Conservation (phyloP, 2,888 invertebrate genomes). For the Diloba caeruleocephala region DNA sequence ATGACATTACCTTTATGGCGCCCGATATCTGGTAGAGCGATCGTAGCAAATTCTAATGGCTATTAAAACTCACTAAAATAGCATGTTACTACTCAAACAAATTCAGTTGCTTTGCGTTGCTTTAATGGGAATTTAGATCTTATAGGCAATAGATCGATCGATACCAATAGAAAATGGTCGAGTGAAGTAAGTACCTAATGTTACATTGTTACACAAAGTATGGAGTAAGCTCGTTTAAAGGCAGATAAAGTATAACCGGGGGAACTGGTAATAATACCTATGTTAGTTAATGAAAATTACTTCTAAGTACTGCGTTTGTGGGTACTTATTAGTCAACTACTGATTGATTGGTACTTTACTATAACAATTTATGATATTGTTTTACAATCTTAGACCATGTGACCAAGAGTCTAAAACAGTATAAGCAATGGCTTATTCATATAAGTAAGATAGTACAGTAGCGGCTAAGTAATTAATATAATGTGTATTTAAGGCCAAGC, state of each 20-base stretch:
- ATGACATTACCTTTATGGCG: constrained; percentile 84
- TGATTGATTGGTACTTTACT: constrained; percentile 11
- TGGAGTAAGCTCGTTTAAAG: constrained; percentile 12
- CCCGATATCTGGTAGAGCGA: constrained; percentile 76
- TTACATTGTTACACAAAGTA: constrained; percentile 31
- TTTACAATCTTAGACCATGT: too few species aligned
- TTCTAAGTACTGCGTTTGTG: constrained; percentile 7
- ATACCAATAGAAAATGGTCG: constrained; percentile 21
- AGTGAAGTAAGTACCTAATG: constrained; percentile 13
- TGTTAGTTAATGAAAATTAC: constrained; percentile 14
- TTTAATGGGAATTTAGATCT: constrained; percentile 61
- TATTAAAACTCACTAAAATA: constrained; percentile 75
- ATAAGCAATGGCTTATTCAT: too few species aligned
- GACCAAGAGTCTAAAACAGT: too few species aligned
- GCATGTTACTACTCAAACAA: constrained; percentile 77
- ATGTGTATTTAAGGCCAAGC: too few species aligned
- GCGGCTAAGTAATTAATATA: too few species aligned
- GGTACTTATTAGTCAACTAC: constrained; percentile 9
- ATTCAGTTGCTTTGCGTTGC: constrained; percentile 70
- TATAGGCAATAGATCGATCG: constrained; percentile 36
- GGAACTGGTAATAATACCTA: constrained; percentile 35
- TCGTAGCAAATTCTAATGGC: constrained; percentile 84
- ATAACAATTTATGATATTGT: background rate
- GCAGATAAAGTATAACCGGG: constrained; percentile 27
- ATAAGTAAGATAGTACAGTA: too few species aligned